Evolutionary conservation across 2,888 invertebrate species (phyloP), one percentile per base, ranked within the genome.

Genomic region (Julus scandinavius): DNA sequence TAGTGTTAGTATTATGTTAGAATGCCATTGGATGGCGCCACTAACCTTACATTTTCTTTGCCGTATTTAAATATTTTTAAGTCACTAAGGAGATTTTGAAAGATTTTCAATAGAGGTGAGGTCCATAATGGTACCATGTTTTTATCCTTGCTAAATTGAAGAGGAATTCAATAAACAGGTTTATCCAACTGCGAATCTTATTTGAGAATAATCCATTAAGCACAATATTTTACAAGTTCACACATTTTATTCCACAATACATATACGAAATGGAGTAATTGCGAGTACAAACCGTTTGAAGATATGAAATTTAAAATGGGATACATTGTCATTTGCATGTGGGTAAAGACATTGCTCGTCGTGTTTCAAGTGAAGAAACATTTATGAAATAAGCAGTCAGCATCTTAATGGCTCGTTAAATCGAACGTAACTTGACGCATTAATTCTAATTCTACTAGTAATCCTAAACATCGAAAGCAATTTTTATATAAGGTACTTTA

Each of bases 181-280:
- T 54, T 54, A 45, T 54, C 13, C 2, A 54, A 13, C 9, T 54
- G 54, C 0, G 54, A 54, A 54, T 11, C 54, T 11, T 54, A 45
- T 45, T 45, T 45, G 45, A 45, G 7, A 45, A 7, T 7, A 45
- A 7, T 45, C 45, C 7, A 7, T 45, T 45, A 7, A 45, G 7
- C 5, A 45, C 45, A 63, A 63, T n/a, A 20, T 20, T 20, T n/a
- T 63, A 20, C 63, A 63, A 63, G 63, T 20, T 63, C 20, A 63
- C 63, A 63, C 2, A 63, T 63, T 63, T 63, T 63, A 63, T 63
- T 63, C 63, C 63, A 63, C 63, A 63, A 7, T 63, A 63, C 63
- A 63, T 5, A n/a, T 63, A 63, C 63, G 63, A 63, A 63, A 63
- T 63, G 63, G 63, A 63, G 20, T 63, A 63, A n/a, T n/a, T 63